Base-by-base conservation (phyloP, 2,888 invertebrate genomes). In the Orthonevra nobilis region DNA sequence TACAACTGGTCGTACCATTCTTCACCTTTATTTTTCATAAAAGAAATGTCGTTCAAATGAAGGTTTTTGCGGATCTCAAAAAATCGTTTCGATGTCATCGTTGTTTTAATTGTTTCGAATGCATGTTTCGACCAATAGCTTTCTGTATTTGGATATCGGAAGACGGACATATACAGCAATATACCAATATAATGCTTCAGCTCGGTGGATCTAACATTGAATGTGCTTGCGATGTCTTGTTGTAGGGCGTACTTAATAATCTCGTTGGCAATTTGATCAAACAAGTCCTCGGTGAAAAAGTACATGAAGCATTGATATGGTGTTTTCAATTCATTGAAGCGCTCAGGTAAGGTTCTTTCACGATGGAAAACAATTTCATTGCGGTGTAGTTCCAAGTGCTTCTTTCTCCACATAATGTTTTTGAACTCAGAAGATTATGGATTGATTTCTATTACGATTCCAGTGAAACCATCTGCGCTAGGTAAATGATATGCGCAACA, bases 391-490 rank as follows among this genome's bases (percentile, higher is more conserved):
- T 46, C 46, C 17, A 46, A 46, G 28, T 46, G 46, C 15, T 46
- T 46, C 46, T 28, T 46, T 46, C 46, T 46, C 28, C 46, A 30
- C 28, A 28, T 46, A 44, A 44, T 44, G 26, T n/a, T n/a, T n/a
- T n/a, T n/a, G n/a, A n/a, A n/a, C n/a, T n/a, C n/a, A n/a, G n/a
- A n/a, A n/a, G n/a, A 46, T 28, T 28, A 15, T 28, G 28, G 17
- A 28, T 28, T 15, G 46, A 46, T 46, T 26, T 46, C 28, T 38
- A 38, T 38, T 38, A 20, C 10, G 20, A 12, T 20, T 42, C 42
- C 42, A 42, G 20, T 20, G 26, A 44, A 44, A 12, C 44, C 23
- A 44, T 26, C 10, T 26, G 23, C 44, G 14, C 26, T 44, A 26
- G 44, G 14, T 44, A 26, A 26, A 26, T 44, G 44, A 44, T 44